Base-by-base conservation (phyloP, 2,113 vertebrate species). In the Puffinus mauretanicus region DNA sequence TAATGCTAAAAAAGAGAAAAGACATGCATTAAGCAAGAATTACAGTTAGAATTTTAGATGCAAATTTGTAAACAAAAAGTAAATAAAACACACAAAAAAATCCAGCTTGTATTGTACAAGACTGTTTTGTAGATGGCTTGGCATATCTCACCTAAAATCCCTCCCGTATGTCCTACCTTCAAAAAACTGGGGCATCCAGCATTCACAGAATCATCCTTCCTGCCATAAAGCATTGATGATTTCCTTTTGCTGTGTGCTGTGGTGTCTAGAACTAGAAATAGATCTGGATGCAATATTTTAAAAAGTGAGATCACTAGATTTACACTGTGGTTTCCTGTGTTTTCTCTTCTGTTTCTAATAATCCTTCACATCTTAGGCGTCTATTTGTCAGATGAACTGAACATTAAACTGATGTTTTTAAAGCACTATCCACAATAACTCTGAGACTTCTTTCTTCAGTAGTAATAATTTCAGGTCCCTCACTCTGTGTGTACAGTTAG, bases 331-430 rank as follows among this genome's bases (percentile, higher is more conserved):
- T 85, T 96, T 94, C 66, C 66, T 90, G 62, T 82, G 49, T 69
- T 90, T 84, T 91, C 42, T 91, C 47, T 86, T 70, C 70, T 96
- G 52, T 82, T 96, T 95, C 70, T 85, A 87, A 87, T 92, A 93
- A 87, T 51, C n/a, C 6, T 55, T 93, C 65, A 82, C 47, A 76
- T 79, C 30, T 79, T 71, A 20, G 7, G 13, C 26, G 1, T 64
- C 64, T 66, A 66, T 89, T 84, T 90, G 51, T 90, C 46, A 87
- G 51, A 89, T 47, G 52, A 93, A 70, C 14, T 36, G 72, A 78
- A 62, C 57, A 42, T 78, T 70, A 58, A 94, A 62, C n/a, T 75
- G 42, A 26, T 75, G 27, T 24, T 94, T 95, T 91, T 67, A 82
- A 82, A 91, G 32, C 58, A 66, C 21, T 66, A 27, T 47, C 18